A percentile compares a stretch with the other conserved stretches of the same genome.
These are phyloP conservation scores for Pachyrhynchus sulphureomaculatus DNA, from an alignment of 1,140 invertebrate genomes.

Conservation along the genomic window DNA sequence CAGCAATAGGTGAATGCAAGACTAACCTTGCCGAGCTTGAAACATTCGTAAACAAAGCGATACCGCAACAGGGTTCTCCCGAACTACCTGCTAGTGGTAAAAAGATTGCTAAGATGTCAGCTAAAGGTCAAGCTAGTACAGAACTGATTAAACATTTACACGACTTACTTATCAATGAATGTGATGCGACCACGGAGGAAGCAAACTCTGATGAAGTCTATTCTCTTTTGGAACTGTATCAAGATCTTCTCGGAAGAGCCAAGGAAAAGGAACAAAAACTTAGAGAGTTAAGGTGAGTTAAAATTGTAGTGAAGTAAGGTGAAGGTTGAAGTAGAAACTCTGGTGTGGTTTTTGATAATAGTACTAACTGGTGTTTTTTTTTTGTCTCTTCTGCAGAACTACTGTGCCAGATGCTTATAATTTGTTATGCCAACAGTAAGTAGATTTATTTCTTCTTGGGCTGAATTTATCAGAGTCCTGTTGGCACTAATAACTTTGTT, in stretches of 20 bases:
- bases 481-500: too few species aligned
- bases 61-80: slow-evolving; percentile 56
- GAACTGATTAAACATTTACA: slow-evolving; percentile 80
- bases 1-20: slow-evolving; percentile 65
- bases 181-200: slow-evolving; percentile 65
- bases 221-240: slow-evolving; percentile 65
- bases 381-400: slow-evolving; percentile 56
- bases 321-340: not conserved
- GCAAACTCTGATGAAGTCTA: slow-evolving; percentile 67
- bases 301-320: not conserved
- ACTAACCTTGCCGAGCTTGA: slow-evolving; percentile 59
- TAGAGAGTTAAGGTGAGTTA: slow-evolving; percentile 66
- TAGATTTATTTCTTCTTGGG: slow-evolving; percentile 44
- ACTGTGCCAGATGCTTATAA: slow-evolving; percentile 62
- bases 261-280: slow-evolving; percentile 74
- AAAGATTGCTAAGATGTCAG: slow-evolving; percentile 64
- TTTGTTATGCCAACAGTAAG: slow-evolving; percentile 69
- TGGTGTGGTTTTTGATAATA: slow-evolving; percentile 34
- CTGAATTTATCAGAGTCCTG: not conserved
- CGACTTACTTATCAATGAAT: slow-evolving; percentile 70
- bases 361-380: slow-evolving; percentile 44
- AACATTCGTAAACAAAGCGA: slow-evolving; percentile 54
- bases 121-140: slow-evolving; percentile 69
- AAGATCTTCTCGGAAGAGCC: slow-evolving; percentile 67
- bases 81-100: slow-evolving; percentile 58